These are phyloP conservation scores for Plutomurus gul DNA, from an alignment of 1,140 invertebrate species.

Conservation along the genomic window DNA sequence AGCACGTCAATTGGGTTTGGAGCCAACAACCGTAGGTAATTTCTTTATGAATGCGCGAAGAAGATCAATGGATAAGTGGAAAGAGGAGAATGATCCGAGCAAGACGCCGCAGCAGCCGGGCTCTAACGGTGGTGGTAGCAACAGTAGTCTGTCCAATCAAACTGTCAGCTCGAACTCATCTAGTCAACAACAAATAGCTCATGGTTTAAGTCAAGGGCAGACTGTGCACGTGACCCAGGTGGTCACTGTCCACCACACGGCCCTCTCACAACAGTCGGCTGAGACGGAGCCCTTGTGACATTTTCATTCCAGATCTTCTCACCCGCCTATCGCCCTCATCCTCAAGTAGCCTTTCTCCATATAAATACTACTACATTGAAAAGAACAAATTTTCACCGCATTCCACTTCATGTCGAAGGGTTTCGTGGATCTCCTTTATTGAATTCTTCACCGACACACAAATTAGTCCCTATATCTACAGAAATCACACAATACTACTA, in stretches of 20 bases:
- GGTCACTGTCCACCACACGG: slow-evolving; percentile 44
- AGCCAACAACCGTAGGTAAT: slow-evolving; percentile 98
- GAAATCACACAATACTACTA: slow-evolving; percentile 1
- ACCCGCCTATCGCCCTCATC: slow-evolving; percentile 31
- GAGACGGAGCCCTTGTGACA: slow-evolving; percentile 46
- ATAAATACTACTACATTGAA: background rate
- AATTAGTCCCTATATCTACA: slow-evolving; percentile 4
- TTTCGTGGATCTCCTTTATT: slow-evolving; percentile 9
- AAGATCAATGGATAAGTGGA: slow-evolving; percentile 98
- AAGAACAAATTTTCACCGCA: background rate
- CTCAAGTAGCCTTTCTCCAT: slow-evolving; percentile 50
- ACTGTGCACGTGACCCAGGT: slow-evolving; percentile 45
- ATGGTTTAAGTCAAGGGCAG: slow-evolving; percentile 34
- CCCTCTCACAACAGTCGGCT: slow-evolving; percentile 34
- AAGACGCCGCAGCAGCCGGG: slow-evolving; percentile 3
- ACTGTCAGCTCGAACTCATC: slow-evolving; percentile 21
- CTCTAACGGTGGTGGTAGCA: slow-evolving; percentile 28
- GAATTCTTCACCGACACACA: slow-evolving; percentile 10
- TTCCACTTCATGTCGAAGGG: background rate
- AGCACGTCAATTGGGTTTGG: slow-evolving; percentile 93
- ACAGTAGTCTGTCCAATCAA: slow-evolving; percentile 30
- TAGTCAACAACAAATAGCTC: slow-evolving; percentile 12
- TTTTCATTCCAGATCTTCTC: slow-evolving; percentile 2
- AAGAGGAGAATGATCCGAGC: slow-evolving; percentile 71
- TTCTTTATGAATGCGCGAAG: slow-evolving; percentile 99